Evolutionary conservation across 2,888 invertebrate genomes (phyloP), one percentile per base, ranked within the genome.

Genomic region (Amphipoea oculea): DNA sequence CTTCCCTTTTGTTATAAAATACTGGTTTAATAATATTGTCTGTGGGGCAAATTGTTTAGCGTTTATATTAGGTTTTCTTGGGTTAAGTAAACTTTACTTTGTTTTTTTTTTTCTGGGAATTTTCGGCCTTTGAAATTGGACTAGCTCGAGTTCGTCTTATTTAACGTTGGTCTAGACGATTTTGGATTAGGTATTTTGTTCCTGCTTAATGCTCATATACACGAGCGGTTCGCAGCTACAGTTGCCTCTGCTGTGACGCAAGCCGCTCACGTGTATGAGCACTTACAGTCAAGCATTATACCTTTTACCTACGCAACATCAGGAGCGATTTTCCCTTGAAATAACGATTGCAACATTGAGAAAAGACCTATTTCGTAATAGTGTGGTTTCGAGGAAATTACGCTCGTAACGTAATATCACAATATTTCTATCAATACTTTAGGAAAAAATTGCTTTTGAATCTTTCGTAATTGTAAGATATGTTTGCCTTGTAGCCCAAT

Each of bases 1-100:
- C 23, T 67, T 57, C 11, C 6, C 40, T 63, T 86, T 86, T 86
- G 83, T 82, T 73, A 73, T 40, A 45, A 74, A 86, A 86, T 73
- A 82, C 63, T 65, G 68, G 40, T 82, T 73, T 79, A 62, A 68
- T 60, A 51, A 57, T 60, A 62, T 65, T 86, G 40, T 74, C 45
- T 82, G 29, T 7, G 3, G 5, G 14, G 23, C 45, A 74, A 69
- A 82, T 82, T 86, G 51, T 60, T 72, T 14, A 54, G 29, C 23
- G 40, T 85, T 45, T 71, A 45, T 62, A 62, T 67, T 67, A 71
- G 45, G 23, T 36, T 85, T 72, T 36, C 17, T 69, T 63, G n/a
- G 57, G n/a, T 60, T 69, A 63, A 29, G 60, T 81, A 81, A 60
- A 73, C 23, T 60, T 86, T 69, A 12, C 36, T 82, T 81, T 65